Percentiles rank a stretch among this genome's conserved stretches.
These are phyloP conservation scores for Neodiprion lecontei DNA, from an alignment of 1,140 invertebrate species.

Conservation along the genomic window DNA sequence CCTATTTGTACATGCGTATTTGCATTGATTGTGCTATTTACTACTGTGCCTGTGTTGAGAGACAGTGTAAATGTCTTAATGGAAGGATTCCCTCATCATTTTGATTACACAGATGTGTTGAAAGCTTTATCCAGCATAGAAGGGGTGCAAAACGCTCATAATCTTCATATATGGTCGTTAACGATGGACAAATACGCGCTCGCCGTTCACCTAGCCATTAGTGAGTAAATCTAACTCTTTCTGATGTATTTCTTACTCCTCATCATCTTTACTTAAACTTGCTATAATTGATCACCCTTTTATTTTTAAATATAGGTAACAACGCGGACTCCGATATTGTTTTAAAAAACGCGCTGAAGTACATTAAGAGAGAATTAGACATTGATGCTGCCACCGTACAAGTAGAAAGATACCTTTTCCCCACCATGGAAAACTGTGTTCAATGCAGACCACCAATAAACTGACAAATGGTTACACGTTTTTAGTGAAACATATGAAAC, in stretches of 20 bases:
- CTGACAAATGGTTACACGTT: not conserved
- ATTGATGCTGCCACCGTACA: slow-evolving; percentile 71
- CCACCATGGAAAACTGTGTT: slow-evolving; percentile 54
- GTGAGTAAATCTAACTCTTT: slow-evolving; percentile 57
- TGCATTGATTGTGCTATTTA: slow-evolving; percentile 82
- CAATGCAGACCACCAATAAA: slow-evolving; percentile 41
- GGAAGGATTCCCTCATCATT: slow-evolving; percentile 75
- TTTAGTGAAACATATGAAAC: no score
- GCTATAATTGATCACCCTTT: slow-evolving; percentile 20
- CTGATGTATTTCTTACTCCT: slow-evolving; percentile 25
- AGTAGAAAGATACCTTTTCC: slow-evolving; percentile 63
- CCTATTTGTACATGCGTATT: slow-evolving; percentile 91
- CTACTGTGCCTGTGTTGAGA: slow-evolving; percentile 76
- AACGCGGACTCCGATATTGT: slow-evolving; percentile 60
- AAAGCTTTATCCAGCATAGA: slow-evolving; percentile 65
- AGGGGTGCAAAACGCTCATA: slow-evolving; percentile 80
- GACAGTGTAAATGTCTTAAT: slow-evolving; percentile 81
- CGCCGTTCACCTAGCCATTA: slow-evolving; percentile 77
- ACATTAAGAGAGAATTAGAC: slow-evolving; percentile 63
- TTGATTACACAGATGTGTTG: slow-evolving; percentile 64
- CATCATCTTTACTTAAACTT: slow-evolving; percentile 16
- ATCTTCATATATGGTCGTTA: slow-evolving; percentile 81
- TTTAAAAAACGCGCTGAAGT: slow-evolving; percentile 61
- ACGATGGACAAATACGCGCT: slow-evolving; percentile 76
- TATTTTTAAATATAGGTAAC: slow-evolving; percentile 54